These are phyloP conservation scores for Pachyramphus minor DNA, from an alignment of 2,113 vertebrate species.

Conservation along the genomic window DNA sequence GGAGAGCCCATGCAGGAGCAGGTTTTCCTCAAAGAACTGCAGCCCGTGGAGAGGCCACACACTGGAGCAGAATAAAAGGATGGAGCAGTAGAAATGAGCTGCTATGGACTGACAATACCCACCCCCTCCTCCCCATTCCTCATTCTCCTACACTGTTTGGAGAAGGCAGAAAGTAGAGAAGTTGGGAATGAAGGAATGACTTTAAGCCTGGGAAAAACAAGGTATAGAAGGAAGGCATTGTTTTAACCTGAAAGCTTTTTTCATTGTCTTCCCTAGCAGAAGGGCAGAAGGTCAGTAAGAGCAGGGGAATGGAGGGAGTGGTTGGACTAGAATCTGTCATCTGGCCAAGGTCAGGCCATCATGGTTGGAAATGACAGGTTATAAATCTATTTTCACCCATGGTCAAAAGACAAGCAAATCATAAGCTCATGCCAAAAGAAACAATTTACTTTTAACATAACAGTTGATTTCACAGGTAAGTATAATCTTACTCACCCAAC, in stretches of 20 bases:
- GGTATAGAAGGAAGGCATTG: neutral
- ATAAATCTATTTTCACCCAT: neutral
- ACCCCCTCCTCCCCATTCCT: fast-evolving
- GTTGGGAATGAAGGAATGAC: neutral
- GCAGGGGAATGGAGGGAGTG: neutral
- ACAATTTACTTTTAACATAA: neutral
- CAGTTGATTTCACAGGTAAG: neutral
- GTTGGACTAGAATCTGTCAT: neutral
- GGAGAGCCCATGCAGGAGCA: neutral
- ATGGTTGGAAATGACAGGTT: neutral
- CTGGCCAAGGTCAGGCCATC: neutral
- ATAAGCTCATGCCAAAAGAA: neutral
- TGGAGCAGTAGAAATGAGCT: neutral
- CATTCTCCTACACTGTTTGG: neutral
- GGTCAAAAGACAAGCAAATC: neutral
- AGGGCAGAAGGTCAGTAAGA: neutral
- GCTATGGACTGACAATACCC: neutral
- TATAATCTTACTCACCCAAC: neutral
- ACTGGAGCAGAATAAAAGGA: neutral
- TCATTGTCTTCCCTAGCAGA: neutral
- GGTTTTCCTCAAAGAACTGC: neutral
- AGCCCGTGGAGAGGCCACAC: neutral
- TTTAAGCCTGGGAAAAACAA: neutral
- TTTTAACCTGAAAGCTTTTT: neutral
- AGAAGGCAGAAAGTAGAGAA: neutral